Base-by-base conservation (phyloP, 2,797 vertebrate genomes). In the Anolis apletophallus region DNA sequence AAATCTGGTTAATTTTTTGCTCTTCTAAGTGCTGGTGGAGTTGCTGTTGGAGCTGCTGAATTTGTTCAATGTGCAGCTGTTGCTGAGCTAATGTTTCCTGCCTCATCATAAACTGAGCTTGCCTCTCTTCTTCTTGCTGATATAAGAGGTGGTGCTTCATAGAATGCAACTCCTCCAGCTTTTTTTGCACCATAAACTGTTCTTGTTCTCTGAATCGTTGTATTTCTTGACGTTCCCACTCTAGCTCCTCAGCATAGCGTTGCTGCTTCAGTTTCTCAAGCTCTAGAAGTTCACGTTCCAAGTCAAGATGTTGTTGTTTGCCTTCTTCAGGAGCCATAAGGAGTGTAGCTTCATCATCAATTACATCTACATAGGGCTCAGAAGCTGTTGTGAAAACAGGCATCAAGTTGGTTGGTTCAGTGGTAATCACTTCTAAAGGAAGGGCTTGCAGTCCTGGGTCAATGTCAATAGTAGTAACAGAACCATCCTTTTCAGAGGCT, bases 211-310 rank as follows among this genome's bases (percentile, higher is more conserved):
- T 97, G 92, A 98, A 99, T 89, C 98, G 98, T 88, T 99, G 98
- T 87, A 99, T 99, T 96, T 99, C 99, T 81, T 99, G 98, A 81
- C 99, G 98, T 91, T 99, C 98, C 98, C 99, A 99, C 91, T 99
- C 99, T 16, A 99, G 93, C 90, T 99, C 99, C 93, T 99, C 99
- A 19, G 99, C 99, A 89, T 99, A 97, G 91, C 99, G 98, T 21
- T 99, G 96, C 86, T 99, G 99, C 92, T 99, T 99, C 84, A 99
- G 97, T 96, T 99, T 99, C 90, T 99, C 98, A 75, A 99, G 95
- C 92, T 99, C 98, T 81, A 99, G 96, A 94, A 99, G 97, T 91
- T 99, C 99, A 78, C 98, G 97, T 85, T 99, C 98, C 95, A 99
- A 97, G 88, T 99, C 97, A 92, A 99, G 98, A 75, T 99, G 98